Evolutionary conservation across 2,888 invertebrate species (phyloP).

Genomic region (Drosophila recens): DNA sequence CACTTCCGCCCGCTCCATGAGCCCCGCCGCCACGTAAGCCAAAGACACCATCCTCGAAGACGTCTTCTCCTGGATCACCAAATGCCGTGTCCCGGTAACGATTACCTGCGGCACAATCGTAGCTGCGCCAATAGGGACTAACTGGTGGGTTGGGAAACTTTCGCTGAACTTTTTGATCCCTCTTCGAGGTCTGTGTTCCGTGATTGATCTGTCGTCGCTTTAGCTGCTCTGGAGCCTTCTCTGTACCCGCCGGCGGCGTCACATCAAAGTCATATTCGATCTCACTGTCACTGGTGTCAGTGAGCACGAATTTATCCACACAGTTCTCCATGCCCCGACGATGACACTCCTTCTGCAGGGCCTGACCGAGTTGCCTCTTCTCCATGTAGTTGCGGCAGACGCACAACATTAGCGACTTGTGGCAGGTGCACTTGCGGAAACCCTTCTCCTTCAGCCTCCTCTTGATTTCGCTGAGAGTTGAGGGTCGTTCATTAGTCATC

Average conservation of each 20-base stretch:
- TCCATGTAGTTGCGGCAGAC: constrained; percentile 76
- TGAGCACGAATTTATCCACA: constrained; percentile 72
- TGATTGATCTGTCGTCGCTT: constrained; percentile 86
- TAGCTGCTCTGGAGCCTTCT: constrained; percentile 85
- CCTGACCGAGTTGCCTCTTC: constrained; percentile 86
- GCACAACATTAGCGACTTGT: constrained; percentile 85
- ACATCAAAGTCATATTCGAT: constrained; percentile 90
- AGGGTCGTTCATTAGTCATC: background rate
- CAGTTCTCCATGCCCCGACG: constrained; percentile 66
- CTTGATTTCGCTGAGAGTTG: constrained; percentile 86
- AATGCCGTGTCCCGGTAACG: constrained; percentile 63
- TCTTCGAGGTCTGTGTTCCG: constrained; percentile 88
- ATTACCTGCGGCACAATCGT: constrained; percentile 77
- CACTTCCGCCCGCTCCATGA: constrained; percentile 49
- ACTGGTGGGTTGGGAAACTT: constrained; percentile 58
- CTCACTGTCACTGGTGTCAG: constrained; percentile 85
- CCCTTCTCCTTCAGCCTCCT: constrained; percentile 86
- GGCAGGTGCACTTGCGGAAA: constrained; percentile 86
- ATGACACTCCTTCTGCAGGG: constrained; percentile 86
- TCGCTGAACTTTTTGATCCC: constrained; percentile 85
- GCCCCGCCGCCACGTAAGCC: constrained; percentile 60
- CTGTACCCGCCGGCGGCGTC: constrained; percentile 89
- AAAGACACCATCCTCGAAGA: constrained; percentile 66
- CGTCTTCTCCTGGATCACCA: constrained; percentile 58
- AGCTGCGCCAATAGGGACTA: constrained; percentile 71